Base-by-base conservation (phyloP, 2,113 vertebrate species). In the Thomomys bottae region DNA sequence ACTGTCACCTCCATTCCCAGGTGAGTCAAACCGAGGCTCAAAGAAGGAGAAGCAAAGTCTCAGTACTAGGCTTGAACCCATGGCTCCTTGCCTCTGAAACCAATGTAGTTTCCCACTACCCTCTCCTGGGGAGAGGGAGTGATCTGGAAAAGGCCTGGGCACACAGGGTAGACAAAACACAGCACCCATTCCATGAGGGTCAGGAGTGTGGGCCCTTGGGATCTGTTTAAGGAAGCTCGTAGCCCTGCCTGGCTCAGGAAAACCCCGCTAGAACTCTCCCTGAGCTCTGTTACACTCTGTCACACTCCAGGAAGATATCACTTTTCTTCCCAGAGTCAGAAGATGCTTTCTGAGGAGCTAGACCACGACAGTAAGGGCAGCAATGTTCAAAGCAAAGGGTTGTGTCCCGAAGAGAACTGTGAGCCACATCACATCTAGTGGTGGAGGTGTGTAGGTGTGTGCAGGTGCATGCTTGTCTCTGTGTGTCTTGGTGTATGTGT, bases 261-360 rank as follows among this genome's bases (percentile, higher is more conserved):
- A 18, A 3, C 30, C 28, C 5, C 32, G 30, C 67, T n/a, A 15
- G 9, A 63, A 38, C n/a, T 78, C 54, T 45, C 42, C 75, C 6
- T 42, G 73, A 66, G 34, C 0, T 45, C 4, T 32, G 2, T n/a
- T 12, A 21, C 1, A 5, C 45, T 42, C 26, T 28, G 32, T 61
- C 61, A 20, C 18, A n/a, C 64, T 40, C 24, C 49, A 7, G 38
- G 24, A 49, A 57, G n/a, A 81, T 0, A 0, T 23, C 1, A 1
- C 11, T 85, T 86, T 75, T 86, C 40, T 84, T 54, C 36, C 45
- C 59, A 85, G 80, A 88, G 63, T 77, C 80, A 89, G 34, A 6
- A 2, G 36, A 76, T 85, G 49, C 32, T 83, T 89, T 63, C 28
- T 8, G 3, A 1, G 2, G 63, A 84, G 40, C 82, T 77, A 76